Percentiles rank a stretch among this genome's conserved stretches.
Evolutionary conservation across 2,888 invertebrate genomes (phyloP).

Genomic region (Entomobrya proxima): DNA sequence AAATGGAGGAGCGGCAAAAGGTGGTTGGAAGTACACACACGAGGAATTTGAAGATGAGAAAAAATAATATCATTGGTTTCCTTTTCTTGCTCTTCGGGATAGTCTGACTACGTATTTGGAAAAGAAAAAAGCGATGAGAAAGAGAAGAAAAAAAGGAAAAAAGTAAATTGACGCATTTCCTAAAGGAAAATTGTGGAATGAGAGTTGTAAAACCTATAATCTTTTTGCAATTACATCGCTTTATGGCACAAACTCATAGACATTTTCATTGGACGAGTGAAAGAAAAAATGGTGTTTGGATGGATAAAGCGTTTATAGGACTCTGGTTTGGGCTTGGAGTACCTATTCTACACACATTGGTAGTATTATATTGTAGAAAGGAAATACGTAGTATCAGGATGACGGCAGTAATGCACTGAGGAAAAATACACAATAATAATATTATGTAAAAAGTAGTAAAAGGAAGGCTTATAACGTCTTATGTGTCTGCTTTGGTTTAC

Average conservation of each 20-base stretch:
- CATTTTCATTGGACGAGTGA: neutral
- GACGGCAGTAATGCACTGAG: too few relatives aligned
- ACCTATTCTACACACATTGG: too few relatives aligned
- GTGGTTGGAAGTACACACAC: neutral
- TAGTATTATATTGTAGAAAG: too few relatives aligned
- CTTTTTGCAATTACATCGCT: slow-evolving; percentile 42
- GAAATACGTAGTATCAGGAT: too few relatives aligned
- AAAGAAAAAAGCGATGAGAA: neutral
- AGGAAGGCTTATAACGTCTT: too few relatives aligned
- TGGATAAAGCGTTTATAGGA: neutral
- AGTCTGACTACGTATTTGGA: neutral
- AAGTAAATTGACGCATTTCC: slow-evolving; percentile 48
- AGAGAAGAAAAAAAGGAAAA: neutral
- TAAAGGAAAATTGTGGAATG: slow-evolving; percentile 47
- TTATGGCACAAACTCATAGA: slow-evolving; percentile 2
- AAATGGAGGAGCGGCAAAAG: neutral
- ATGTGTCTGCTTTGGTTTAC: too few relatives aligned
- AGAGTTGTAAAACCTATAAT: slow-evolving; percentile 40
- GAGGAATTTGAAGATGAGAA: neutral
- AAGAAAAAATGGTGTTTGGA: neutral
- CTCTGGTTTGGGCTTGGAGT: too few relatives aligned
- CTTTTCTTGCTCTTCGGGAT: neutral
- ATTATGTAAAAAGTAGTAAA: too few relatives aligned
- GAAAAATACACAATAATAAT: too few relatives aligned
- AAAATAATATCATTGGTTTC: neutral